Evolutionary conservation across 2,797 vertebrate genomes (phyloP).

Genomic region (Poliocrania exsul): DNA sequence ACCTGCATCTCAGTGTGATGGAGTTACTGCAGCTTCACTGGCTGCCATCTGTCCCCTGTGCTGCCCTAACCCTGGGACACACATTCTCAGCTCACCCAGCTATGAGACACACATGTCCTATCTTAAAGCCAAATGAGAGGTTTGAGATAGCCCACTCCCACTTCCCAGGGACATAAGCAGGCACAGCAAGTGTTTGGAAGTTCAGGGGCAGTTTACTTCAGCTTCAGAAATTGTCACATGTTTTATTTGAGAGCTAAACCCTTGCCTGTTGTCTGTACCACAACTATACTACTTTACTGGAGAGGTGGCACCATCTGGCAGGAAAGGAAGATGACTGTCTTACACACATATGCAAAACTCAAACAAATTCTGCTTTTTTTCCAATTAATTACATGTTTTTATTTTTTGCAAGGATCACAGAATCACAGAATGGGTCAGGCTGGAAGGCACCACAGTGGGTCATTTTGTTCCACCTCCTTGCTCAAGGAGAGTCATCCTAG

Average conservation of each 20-base stretch:
- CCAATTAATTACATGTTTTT: not conserved
- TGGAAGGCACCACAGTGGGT: not conserved
- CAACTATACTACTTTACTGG: not conserved
- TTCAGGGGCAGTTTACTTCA: not conserved
- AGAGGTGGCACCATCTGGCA: not conserved
- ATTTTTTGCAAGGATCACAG: not conserved
- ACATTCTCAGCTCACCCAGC: not conserved
- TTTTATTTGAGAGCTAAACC: not conserved
- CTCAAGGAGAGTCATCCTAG: not conserved
- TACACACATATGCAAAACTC: not conserved
- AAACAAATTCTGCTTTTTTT: not conserved
- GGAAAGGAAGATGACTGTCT: not conserved
- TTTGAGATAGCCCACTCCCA: not conserved
- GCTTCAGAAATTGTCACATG: not conserved
- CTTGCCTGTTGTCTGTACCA: not conserved
- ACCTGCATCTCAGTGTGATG: fast-evolving
- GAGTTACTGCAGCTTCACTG: not conserved
- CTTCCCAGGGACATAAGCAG: not conserved
- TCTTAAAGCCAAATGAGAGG: not conserved
- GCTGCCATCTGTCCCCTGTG: not conserved
- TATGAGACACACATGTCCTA: not conserved
- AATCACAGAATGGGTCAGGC: not conserved
- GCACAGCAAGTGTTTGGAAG: not conserved
- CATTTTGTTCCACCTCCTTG: not conserved
- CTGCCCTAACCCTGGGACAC: not conserved